Percentiles rank a stretch among this genome's conserved stretches.
Evolutionary conservation across 2,113 vertebrate species (phyloP).

Genomic region (Ptyas mucosa): DNA sequence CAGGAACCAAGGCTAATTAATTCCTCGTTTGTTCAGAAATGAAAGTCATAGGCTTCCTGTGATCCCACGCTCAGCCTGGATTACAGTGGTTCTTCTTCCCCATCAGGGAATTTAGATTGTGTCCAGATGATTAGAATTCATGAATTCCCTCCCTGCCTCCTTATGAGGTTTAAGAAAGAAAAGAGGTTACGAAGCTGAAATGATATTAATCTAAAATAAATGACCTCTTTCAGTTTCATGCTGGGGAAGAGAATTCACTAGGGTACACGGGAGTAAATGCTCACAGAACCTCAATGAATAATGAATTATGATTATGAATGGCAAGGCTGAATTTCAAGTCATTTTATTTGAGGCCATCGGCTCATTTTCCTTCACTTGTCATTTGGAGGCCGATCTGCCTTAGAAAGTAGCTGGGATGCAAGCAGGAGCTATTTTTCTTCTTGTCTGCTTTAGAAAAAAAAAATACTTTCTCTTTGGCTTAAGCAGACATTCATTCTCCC

Average conservation of each 20-base stretch:
- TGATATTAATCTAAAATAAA: conserved; percentile 27
- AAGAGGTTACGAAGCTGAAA: conserved; percentile 23
- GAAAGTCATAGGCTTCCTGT: neutral
- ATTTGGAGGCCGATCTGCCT: conserved; percentile 31
- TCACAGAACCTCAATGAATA: conserved; percentile 52
- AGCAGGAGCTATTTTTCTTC: conserved; percentile 63
- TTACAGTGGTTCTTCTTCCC: neutral
- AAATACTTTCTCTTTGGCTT: conserved; percentile 66
- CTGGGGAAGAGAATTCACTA: conserved; percentile 43
- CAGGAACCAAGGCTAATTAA: neutral
- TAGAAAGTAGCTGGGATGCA: conserved; percentile 39
- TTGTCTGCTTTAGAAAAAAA: conserved; percentile 62
- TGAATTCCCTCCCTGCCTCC: neutral
- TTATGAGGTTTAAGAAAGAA: neutral
- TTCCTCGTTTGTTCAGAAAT: neutral
- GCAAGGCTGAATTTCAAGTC: conserved; percentile 55
- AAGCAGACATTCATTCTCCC: conserved; percentile 66
- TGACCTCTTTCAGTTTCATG: conserved; percentile 35
- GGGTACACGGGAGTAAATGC: conserved; percentile 42
- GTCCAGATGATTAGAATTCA: neutral
- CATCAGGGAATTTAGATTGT: neutral
- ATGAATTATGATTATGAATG: conserved; percentile 46
- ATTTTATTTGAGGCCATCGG: conserved; percentile 30
- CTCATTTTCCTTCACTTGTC: conserved; percentile 52
- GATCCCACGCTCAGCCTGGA: neutral